Base-by-base conservation (phyloP, 2,797 vertebrate species). In the Gallinago nigripennis region DNA sequence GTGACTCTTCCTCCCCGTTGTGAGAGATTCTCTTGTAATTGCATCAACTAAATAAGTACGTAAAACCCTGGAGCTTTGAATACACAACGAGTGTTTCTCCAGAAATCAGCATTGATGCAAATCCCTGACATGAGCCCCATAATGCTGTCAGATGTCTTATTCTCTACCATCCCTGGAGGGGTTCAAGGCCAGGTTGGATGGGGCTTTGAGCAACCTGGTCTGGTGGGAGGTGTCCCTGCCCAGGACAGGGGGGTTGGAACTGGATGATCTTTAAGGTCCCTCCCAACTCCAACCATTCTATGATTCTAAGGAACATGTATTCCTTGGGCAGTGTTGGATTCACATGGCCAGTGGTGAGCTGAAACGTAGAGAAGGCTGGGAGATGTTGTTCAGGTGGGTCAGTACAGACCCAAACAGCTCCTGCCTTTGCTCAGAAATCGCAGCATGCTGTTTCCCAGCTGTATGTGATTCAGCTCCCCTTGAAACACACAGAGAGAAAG, bases 301-400 rank as follows among this genome's bases (percentile, higher is more conserved):
- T 60, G 57, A 37, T 25, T 37, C 35, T 27, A 39, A 45, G 37
- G 20, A 70, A 30, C 0, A 0, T 41, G 39, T 8, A 4, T 31
- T 66, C 63, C 73, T 37, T 48, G 73, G 64, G 58, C 58, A 77
- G 41, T 0, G 0, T 1, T 39, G 70, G 61, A 76, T 30, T 21
- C 25, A 25, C 20, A 6, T 0, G 2, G n/a, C 31, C 9, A 4
- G n/a, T 45, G 54, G 6, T 11, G 68, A 39, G 45, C 46, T 85
- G 90, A 66, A 35, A 13, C 2, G 15, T n/a, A 68, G 33, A 16
- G 60, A 80, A 71, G 37, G 37, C 45, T 39, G 53, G 51, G 76
- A 68, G 21, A 14, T 54, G 19, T 2, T 57, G 19, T 24, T 85
- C 23, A 27, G 45, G 8, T 21, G 23, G 12, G 25, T 43, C 43